Percentiles rank a stretch among this genome's conserved stretches.
Evolutionary conservation across 2,888 invertebrate genomes (phyloP).

Genomic region (Watsonalla cultraria): DNA sequence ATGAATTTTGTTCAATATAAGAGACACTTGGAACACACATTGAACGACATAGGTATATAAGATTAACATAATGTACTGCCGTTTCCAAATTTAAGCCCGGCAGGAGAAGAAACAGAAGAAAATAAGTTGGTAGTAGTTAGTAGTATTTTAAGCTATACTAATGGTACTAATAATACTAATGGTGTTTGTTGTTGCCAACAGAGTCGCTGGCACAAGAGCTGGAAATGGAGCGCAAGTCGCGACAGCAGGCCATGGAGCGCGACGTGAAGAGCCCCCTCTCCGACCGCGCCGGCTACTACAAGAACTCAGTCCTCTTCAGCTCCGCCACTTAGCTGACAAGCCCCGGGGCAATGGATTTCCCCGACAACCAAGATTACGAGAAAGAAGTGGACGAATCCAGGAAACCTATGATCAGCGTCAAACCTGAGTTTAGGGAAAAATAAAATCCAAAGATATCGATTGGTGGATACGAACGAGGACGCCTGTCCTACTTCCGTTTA

Average conservation of each 20-base stretch:
- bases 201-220: constrained; percentile 92
- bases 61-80: too few relatives aligned
- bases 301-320: constrained; percentile 93
- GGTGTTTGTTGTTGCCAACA: constrained; percentile 68
- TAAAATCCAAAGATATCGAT: constrained; percentile 51
- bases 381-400: constrained; percentile 59
- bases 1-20: too few relatives aligned
- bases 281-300: constrained; percentile 90
- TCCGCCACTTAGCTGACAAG: constrained; percentile 86
- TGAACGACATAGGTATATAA: too few relatives aligned
- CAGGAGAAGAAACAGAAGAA: too few relatives aligned
- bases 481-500: neutral
- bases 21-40: too few relatives aligned
- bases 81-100: too few relatives aligned
- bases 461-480: constrained; percentile 22
- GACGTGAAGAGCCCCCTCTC: constrained; percentile 92
- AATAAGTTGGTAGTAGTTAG: too few relatives aligned
- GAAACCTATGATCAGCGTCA: constrained; percentile 76
- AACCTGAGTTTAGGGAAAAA: constrained; percentile 75
- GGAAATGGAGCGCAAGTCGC: constrained; percentile 91
- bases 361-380: constrained; percentile 57
- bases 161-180: too few relatives aligned
- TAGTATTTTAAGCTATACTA: constrained; percentile 5
- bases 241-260: constrained; percentile 88
- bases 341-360: constrained; percentile 59